Percentiles rank a stretch among this genome's conserved stretches.
These are phyloP conservation scores for Collichthys lucidus DNA, from an alignment of 2,113 vertebrate genomes.

Conservation along the genomic window DNA sequence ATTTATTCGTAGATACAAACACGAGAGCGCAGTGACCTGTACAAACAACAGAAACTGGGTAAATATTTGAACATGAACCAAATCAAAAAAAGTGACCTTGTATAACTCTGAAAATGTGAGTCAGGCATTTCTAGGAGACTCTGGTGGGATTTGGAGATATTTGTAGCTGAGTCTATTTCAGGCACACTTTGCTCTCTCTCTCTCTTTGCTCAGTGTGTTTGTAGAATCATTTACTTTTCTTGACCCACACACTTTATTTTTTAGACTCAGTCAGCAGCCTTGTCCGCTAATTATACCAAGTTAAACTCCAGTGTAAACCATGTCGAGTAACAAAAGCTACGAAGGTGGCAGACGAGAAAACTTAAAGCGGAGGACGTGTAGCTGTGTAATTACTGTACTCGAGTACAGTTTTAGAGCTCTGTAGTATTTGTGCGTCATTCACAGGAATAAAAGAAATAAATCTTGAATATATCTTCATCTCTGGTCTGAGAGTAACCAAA, in stretches of 20 bases:
- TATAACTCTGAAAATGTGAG: background rate
- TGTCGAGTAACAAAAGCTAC: background rate
- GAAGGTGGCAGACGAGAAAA: constrained; percentile 26
- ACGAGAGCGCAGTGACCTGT: background rate
- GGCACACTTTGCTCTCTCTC: background rate
- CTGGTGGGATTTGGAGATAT: constrained; percentile 10
- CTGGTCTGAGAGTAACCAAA: background rate
- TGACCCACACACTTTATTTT: background rate
- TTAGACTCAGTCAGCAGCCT: too few species aligned
- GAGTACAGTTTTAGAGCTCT: background rate
- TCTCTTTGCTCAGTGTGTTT: constrained; percentile 9
- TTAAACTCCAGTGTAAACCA: constrained; percentile 30
- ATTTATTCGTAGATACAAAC: background rate
- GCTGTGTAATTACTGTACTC: constrained; percentile 1
- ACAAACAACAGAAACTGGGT: background rate
- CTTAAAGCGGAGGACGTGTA: background rate
- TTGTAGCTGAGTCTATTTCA: constrained; percentile 24
- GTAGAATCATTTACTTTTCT: constrained; percentile 4
- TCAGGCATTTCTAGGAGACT: background rate
- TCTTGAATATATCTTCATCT: background rate
- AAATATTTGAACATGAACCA: constrained; percentile 52
- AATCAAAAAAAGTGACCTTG: constrained; percentile 1
- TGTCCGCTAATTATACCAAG: constrained; percentile 44
- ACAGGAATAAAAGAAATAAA: background rate
- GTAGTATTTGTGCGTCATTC: background rate